phyloP scores from a whole-genome alignment of 2,888 invertebrate species.

The Folsomia candida region DNA sequence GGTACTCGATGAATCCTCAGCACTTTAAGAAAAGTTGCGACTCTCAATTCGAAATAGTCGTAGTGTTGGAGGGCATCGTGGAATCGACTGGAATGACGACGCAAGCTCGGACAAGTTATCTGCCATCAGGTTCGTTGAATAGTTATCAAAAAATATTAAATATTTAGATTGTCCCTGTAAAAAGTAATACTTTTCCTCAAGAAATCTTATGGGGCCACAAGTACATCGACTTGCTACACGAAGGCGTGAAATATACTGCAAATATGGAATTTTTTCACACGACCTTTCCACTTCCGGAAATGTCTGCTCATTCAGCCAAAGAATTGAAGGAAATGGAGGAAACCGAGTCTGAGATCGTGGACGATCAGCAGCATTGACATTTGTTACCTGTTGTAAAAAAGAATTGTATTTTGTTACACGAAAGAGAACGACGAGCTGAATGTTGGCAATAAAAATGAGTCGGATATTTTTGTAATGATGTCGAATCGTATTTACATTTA shows the following conservation, averaged over 20 bases:
- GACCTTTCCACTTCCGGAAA: background rate
- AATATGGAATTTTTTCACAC: slow-evolving; percentile 10
- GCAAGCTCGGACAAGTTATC: slow-evolving; percentile 77
- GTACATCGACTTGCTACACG: background rate
- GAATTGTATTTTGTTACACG: no score
- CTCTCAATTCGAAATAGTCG: slow-evolving; percentile 73
- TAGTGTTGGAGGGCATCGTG: slow-evolving; percentile 77
- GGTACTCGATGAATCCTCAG: background rate
- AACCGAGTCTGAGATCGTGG: background rate
- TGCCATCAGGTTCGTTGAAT: slow-evolving; percentile 73
- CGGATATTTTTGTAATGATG: no score
- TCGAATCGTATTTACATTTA: no score
- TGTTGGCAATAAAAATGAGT: no score
- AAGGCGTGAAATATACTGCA: background rate
- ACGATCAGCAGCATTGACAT: no score
- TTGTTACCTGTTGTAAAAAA: no score
- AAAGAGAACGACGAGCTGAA: no score
- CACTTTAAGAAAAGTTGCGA: background rate
- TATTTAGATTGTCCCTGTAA: no score
- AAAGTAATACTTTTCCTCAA: no score
- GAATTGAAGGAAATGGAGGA: slow-evolving; percentile 3
- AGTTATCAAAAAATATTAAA: no score
- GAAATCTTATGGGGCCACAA: slow-evolving; percentile 14
- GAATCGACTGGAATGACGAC: slow-evolving; percentile 84
- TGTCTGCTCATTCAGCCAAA: slow-evolving; percentile 6